Conservation (phyloP, 1,140 invertebrate species). For the Apis cerana region DNA sequence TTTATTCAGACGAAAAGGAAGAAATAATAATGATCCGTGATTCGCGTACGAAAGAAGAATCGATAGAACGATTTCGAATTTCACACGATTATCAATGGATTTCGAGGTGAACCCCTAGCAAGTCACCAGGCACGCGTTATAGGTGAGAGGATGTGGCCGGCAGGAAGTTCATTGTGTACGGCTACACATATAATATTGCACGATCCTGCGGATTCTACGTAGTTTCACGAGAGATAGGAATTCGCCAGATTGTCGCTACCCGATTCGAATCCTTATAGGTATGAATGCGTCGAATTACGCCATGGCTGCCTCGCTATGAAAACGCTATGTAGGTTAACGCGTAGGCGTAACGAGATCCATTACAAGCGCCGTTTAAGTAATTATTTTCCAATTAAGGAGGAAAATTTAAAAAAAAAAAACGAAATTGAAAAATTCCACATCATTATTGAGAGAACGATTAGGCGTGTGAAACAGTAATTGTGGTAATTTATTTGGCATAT, state of each 20-base stretch:
- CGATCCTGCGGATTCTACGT: slow-evolving; percentile 61
- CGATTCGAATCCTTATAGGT: slow-evolving; percentile 29
- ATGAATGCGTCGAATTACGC: not conserved
- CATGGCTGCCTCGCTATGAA: not conserved
- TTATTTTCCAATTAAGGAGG: slow-evolving; percentile 46
- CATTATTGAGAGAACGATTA: not conserved
- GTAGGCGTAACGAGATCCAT: slow-evolving; percentile 34
- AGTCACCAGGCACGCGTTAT: slow-evolving; percentile 59
- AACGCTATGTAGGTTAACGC: slow-evolving; percentile 49
- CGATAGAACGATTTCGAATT: slow-evolving; percentile 38
- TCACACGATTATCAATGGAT: slow-evolving; percentile 58
- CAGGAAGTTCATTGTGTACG: slow-evolving; percentile 79
- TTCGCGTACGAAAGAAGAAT: not conserved
- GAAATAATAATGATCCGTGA: too few species aligned
- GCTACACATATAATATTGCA: slow-evolving; percentile 72
- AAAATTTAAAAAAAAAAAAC: slow-evolving; percentile 24
- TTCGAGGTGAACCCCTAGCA: slow-evolving; percentile 69
- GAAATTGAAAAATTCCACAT: slow-evolving; percentile 24
- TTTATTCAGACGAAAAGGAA: not conserved
- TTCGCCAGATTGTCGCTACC: not conserved
- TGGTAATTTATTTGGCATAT: not conserved
- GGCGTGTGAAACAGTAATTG: not conserved
- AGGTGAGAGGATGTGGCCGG: slow-evolving; percentile 73
- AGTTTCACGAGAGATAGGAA: slow-evolving; percentile 36
- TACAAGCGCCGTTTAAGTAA: slow-evolving; percentile 43